phyloP scores from a whole-genome alignment of 2,888 invertebrate species.

The Cinara cedri region DNA sequence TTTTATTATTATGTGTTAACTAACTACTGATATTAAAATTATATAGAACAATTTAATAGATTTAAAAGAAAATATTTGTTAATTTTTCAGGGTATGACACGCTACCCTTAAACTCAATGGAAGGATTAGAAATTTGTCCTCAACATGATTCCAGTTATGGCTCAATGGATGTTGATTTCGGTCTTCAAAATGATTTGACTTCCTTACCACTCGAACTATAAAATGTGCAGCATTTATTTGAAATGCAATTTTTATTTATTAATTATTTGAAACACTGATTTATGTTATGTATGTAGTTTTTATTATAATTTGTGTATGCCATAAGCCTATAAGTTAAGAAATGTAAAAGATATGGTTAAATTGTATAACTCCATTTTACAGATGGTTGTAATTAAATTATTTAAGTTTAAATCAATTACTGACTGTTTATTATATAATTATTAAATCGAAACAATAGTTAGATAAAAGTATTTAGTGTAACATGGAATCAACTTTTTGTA shows the following conservation, averaged over 20 bases:
- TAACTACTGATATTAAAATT: not conserved
- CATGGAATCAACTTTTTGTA: not conserved
- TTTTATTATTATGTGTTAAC: not conserved
- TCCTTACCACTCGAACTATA: constrained; percentile 42
- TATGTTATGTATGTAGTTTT: constrained; percentile 40
- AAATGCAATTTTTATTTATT: constrained; percentile 20
- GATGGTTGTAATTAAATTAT: constrained; percentile 29
- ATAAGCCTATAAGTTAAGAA: constrained; percentile 28
- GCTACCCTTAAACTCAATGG: constrained; percentile 96
- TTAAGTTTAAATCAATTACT: constrained; percentile 35
- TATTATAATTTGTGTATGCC: constrained; percentile 35
- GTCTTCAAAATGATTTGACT: constrained; percentile 49
- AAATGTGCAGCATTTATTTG: constrained; percentile 11
- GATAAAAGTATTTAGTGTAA: constrained; percentile 1
- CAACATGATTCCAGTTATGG: constrained; percentile 68
- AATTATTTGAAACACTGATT: constrained; percentile 30
- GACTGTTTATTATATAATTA: constrained; percentile 43
- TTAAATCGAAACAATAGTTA: constrained; percentile 37
- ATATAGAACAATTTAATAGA: not conserved
- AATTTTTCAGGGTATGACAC: constrained; percentile 84
- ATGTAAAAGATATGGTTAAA: not conserved
- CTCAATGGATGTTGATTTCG: constrained; percentile 75
- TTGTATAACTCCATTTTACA: constrained; percentile 11
- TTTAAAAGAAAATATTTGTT: not conserved
- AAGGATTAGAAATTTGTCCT: constrained; percentile 86